A percentile compares a stretch with the other conserved stretches of the same genome.
phyloP scores from a whole-genome alignment of 2,113 vertebrate species.

The Microtus ochrogaster region DNA sequence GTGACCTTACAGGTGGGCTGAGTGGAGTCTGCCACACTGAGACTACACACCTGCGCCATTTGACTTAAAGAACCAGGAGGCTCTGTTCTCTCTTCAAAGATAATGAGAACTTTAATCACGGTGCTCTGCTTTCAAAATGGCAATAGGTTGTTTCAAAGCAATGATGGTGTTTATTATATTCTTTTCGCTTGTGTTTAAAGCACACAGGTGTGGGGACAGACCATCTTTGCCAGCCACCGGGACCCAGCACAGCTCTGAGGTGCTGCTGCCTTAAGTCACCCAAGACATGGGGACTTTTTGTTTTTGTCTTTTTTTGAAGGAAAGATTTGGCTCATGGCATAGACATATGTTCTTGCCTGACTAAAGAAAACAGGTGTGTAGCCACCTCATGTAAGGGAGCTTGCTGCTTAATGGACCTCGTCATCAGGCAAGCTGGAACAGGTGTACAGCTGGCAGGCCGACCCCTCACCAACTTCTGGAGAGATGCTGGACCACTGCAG shows the following conservation, averaged over 20 bases:
- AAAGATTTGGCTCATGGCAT: constrained; percentile 47
- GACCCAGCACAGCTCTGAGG: background rate
- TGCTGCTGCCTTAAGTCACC: constrained; percentile 18
- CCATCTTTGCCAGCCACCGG: background rate
- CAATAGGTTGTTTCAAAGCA: background rate
- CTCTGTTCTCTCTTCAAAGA: background rate
- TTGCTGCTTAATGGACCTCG: background rate
- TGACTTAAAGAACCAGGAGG: background rate
- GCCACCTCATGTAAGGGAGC: constrained; percentile 35
- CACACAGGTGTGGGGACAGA: constrained; percentile 61
- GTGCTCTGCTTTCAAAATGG: constrained; percentile 37
- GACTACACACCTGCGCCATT: background rate
- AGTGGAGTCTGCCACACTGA: background rate
- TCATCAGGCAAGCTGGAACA: constrained; percentile 63
- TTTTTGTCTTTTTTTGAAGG: background rate
- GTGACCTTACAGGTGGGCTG: background rate
- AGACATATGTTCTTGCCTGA: constrained; percentile 19
- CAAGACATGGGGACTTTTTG: background rate
- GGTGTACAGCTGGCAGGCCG: constrained; percentile 63
- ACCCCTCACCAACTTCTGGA: background rate
- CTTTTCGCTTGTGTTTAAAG: background rate
- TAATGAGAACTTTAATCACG: background rate
- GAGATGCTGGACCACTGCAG: background rate
- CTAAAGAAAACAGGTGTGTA: constrained; percentile 68
- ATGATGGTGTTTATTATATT: constrained; percentile 3